phyloP scores from a whole-genome alignment of 2,797 vertebrate species.

The Acanthurus tractus region DNA sequence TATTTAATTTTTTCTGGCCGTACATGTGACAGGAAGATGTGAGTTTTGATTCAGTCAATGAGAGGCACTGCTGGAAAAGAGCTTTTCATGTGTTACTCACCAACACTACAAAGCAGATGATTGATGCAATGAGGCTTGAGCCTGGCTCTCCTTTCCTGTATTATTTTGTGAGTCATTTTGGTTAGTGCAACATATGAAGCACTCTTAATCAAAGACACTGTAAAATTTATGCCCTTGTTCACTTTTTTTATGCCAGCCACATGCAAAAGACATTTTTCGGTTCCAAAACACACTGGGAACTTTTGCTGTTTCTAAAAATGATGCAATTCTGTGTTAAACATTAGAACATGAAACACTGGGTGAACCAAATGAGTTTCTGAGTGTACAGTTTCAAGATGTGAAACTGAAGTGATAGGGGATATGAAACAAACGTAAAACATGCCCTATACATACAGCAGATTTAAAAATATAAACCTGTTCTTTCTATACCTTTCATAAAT shows the following conservation, averaged over 20 bases:
- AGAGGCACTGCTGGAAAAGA: constrained; percentile 15
- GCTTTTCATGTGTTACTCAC: not conserved
- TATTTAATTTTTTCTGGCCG: not conserved
- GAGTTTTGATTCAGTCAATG: not conserved
- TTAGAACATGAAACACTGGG: not conserved
- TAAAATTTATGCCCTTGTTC: not conserved
- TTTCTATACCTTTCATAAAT: not conserved
- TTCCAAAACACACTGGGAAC: not conserved
- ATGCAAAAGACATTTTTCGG: not conserved
- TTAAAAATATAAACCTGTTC: not conserved
- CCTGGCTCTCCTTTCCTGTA: not conserved
- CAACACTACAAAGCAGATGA: not conserved
- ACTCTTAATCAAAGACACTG: not conserved
- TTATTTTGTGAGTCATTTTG: not conserved
- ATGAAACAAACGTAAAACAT: constrained; percentile 14
- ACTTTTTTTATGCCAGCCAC: not conserved
- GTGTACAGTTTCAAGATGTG: constrained; percentile 3
- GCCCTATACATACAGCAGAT: not conserved
- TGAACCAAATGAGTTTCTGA: not conserved
- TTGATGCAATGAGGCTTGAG: not conserved
- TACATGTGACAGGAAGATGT: not conserved
- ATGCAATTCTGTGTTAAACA: not conserved
- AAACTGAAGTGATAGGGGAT: constrained; percentile 9
- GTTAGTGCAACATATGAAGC: not conserved
- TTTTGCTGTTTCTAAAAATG: constrained; percentile 3